These are phyloP conservation scores for Bombus balteatus DNA, from an alignment of 1,140 invertebrate species.

Conservation along the genomic window DNA sequence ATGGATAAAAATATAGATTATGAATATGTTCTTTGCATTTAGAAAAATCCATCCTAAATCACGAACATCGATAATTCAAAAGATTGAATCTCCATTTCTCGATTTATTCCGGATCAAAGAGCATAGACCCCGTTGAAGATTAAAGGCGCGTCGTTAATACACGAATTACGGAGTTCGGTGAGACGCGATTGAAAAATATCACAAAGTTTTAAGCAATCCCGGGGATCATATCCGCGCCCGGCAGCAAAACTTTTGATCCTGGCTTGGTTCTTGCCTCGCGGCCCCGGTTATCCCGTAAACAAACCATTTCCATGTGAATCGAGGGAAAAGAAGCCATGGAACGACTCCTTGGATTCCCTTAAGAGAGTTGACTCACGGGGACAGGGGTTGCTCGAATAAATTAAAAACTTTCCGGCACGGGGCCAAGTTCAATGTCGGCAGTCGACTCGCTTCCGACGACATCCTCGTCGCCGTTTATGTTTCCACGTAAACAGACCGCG, in stretches of 20 bases:
- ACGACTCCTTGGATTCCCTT: conserved; percentile 43
- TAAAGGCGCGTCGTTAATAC: not conserved
- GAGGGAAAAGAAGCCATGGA: conserved; percentile 36
- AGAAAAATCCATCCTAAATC: not conserved
- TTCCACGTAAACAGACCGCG: conserved; percentile 51
- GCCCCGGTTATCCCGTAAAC: conserved; percentile 25
- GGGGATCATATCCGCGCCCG: not conserved
- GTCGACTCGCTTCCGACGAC: conserved; percentile 17
- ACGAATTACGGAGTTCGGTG: not conserved
- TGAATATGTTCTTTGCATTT: not conserved
- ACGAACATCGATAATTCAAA: not conserved
- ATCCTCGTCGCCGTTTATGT: conserved; percentile 46
- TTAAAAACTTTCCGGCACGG: conserved; percentile 74
- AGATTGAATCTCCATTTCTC: not conserved
- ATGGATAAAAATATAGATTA: not conserved
- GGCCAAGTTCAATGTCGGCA: conserved; percentile 76
- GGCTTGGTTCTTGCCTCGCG: not conserved
- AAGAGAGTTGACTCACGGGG: conserved; percentile 26
- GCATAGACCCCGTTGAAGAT: not conserved
- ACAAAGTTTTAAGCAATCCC: not conserved
- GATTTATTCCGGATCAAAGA: not conserved
- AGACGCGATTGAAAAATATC: conserved; percentile 9
- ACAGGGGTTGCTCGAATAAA: conserved; percentile 67
- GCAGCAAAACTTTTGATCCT: conserved; percentile 15
- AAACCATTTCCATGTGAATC: conserved; percentile 46